phyloP scores from a whole-genome alignment of 1,140 invertebrate species.

The Arctopsyche grandis region DNA sequence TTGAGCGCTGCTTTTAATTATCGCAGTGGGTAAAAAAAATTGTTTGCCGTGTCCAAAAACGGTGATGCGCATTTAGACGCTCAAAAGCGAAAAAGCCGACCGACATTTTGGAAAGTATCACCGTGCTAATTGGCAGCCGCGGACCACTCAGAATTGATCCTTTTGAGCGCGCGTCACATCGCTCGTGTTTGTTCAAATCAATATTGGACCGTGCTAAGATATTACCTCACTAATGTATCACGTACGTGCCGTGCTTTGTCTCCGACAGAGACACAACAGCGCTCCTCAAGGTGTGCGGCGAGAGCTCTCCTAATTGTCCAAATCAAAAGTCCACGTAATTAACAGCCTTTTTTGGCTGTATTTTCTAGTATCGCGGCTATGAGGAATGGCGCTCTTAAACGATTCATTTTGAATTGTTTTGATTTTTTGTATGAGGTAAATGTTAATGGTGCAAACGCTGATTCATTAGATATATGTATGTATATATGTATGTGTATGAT shows the following conservation, averaged over 20 bases:
- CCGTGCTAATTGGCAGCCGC: constrained; percentile 30
- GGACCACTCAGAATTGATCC: constrained; percentile 3
- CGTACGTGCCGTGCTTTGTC: constrained; percentile 6
- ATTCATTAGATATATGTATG: no score
- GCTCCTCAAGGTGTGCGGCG: neutral
- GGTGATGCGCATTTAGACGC: constrained; percentile 24
- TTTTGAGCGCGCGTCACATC: constrained; percentile 30
- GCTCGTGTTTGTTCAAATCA: constrained; percentile 35
- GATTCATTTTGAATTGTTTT: no score
- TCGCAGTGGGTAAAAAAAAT: constrained; percentile 7
- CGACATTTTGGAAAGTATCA: constrained; percentile 22
- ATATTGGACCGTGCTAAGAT: constrained; percentile 33
- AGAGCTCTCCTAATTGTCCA: no score
- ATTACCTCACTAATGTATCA: constrained; percentile 23
- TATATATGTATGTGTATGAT: no score
- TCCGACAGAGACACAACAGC: neutral
- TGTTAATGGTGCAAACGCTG: no score
- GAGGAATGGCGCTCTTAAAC: no score
- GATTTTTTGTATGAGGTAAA: no score
- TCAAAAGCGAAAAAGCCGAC: constrained; percentile 28
- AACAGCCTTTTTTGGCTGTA: no score
- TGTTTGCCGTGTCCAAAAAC: constrained; percentile 17
- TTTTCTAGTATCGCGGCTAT: no score
- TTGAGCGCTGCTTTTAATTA: constrained; percentile 4
- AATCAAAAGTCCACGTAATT: no score